Evolutionary conservation across 2,888 invertebrate species (phyloP), one percentile per base, ranked within the genome.

Genomic region (Andricus curvator): DNA sequence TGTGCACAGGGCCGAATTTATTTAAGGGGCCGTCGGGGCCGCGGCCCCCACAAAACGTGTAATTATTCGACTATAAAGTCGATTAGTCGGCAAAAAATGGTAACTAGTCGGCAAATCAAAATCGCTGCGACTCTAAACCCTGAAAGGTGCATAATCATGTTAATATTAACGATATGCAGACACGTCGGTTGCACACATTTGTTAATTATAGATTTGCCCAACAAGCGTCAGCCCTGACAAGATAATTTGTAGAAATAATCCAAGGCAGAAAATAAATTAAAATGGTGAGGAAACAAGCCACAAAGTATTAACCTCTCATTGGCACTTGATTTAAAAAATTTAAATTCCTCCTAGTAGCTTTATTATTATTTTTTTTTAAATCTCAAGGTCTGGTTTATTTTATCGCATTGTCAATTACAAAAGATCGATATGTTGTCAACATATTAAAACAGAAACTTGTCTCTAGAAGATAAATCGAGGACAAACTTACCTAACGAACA

Each of bases 401-500:
- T 48, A 48, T 48, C 4, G 17, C 15, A 41, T 41, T 41, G 41
- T 2, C 41, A 41, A 3, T 41, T 41, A 41, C 13, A 56, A 60
- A n/a, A 62, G 3, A 62, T 11, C 13, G 4, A 22, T 25, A 62
- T 11, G 11, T 62, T 29, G 13, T 62, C 62, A 29, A 15, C 6
- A 4, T 25, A 15, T 62, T 62, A 62, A 62, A 62, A 11, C n/a
- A n/a, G 15, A 25, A 48, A 29, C 25, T 51, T 8, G 25, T 51
- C 22, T 25, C 17, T 25, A 11, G 22, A 4, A 29, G 25, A 48
- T 70, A 29, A 25, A 25, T 5, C 20, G 9, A 70, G 22, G 25
- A 25, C 48, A 29, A 56, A 74, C 95, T 95, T 95, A 98, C 98
- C 98, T 98, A 90, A 98, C 98, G 94, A 98, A 99, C 92, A 99